These are phyloP conservation scores for Cololabis saira DNA, from an alignment of 2,113 vertebrate species.

Conservation along the genomic window DNA sequence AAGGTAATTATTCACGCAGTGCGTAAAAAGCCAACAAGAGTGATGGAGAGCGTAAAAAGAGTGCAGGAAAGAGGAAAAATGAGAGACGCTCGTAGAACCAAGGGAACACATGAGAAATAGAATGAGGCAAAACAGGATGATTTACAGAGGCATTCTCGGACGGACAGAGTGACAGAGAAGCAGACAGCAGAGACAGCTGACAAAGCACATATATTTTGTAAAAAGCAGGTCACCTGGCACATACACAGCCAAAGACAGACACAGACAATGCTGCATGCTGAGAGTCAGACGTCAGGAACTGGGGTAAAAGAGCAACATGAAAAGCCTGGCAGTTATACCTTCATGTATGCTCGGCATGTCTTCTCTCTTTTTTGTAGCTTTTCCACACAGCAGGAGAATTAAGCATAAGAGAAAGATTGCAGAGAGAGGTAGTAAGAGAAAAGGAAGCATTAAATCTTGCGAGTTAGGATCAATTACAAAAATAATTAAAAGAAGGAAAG, in stretches of 20 bases:
- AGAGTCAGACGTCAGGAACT: slow-evolving; percentile 44
- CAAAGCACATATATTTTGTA: slow-evolving; percentile 64
- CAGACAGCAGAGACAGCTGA: slow-evolving; percentile 80
- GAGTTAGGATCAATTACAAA: slow-evolving; percentile 57
- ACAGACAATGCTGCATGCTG: slow-evolving; percentile 71
- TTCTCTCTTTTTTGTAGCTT: slow-evolving; percentile 99
- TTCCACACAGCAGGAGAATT: slow-evolving; percentile 73
- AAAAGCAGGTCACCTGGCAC: slow-evolving; percentile 55
- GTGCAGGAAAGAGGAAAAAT: slow-evolving; percentile 30
- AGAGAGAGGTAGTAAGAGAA: slow-evolving; percentile 59
- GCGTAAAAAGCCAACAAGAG: slow-evolving; percentile 66
- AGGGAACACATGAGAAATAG: slow-evolving; percentile 71
- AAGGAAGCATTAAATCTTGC: slow-evolving; percentile 73
- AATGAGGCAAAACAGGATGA: slow-evolving; percentile 55
- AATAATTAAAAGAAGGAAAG: slow-evolving; percentile 45
- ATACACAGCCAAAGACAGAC: slow-evolving; percentile 57
- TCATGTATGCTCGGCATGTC: slow-evolving; percentile 99
- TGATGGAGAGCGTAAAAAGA: slow-evolving; percentile 34
- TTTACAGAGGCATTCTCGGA: slow-evolving; percentile 59
- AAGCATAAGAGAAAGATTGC: slow-evolving; percentile 69
- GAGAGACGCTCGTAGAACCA: slow-evolving; percentile 57
- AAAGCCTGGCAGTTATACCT: slow-evolving; percentile 86
- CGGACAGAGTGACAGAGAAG: slow-evolving; percentile 69
- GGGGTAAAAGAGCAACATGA: slow-evolving; percentile 63
- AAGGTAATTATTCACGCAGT: slow-evolving; percentile 80